phyloP scores from a whole-genome alignment of 1,140 invertebrate species.

The Ceratosolen fusciceps region DNA sequence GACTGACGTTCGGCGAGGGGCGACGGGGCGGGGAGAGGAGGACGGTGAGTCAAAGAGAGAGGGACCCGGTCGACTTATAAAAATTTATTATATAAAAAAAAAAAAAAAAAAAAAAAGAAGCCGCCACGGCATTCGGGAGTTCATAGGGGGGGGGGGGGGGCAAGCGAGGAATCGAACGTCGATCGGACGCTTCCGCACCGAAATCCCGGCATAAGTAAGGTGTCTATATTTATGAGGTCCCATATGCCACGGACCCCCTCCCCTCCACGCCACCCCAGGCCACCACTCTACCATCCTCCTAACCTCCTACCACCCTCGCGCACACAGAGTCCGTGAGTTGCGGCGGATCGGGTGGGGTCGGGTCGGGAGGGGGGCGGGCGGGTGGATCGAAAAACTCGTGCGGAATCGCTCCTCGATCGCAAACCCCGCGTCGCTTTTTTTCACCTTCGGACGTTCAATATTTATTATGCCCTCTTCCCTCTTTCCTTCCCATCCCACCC shows the following conservation, averaged over 20 bases:
- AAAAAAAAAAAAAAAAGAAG: no score
- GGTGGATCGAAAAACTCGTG: slow-evolving; percentile 58
- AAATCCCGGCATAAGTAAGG: slow-evolving; percentile 49
- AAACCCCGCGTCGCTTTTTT: neutral
- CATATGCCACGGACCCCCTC: slow-evolving; percentile 63
- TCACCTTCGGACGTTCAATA: neutral
- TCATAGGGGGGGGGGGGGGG: no score
- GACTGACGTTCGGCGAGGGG: no score
- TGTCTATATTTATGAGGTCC: slow-evolving; percentile 68
- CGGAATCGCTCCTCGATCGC: slow-evolving; percentile 34
- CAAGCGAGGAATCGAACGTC: slow-evolving; percentile 52
- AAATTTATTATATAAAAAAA: no score
- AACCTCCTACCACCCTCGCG: no score
- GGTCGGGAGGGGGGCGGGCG: slow-evolving; percentile 42
- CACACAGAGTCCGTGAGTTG: neutral
- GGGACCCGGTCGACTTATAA: neutral
- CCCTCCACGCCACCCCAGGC: no score
- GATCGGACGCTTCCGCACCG: neutral
- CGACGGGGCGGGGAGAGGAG: no score
- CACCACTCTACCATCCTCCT: no score
- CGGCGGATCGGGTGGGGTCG: slow-evolving; percentile 38
- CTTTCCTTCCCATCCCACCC: no score
- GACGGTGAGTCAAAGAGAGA: neutral
- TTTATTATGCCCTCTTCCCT: neutral
- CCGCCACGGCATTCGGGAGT: no score